Percentiles rank a stretch among this genome's conserved stretches.
Conservation (phyloP, 1,140 invertebrate genomes). For the Gryon sp. region DNA sequence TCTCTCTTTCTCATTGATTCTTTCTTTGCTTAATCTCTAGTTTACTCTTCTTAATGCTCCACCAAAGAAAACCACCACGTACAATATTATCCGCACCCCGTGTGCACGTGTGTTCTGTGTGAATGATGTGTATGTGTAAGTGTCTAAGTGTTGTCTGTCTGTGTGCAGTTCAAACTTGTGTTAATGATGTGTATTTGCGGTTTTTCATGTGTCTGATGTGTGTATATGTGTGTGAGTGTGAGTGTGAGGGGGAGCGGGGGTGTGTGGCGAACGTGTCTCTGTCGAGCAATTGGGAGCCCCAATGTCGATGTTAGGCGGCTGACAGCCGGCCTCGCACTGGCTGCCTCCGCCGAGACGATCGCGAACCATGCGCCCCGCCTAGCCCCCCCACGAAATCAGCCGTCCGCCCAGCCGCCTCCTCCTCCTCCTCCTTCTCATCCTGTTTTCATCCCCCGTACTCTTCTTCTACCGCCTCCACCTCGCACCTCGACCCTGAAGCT, state of each 20-base stretch:
- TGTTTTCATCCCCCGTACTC: no score
- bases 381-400: constrained; percentile 65
- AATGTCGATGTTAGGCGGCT: constrained; percentile 76
- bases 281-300: constrained; percentile 54
- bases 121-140: constrained; percentile 10
- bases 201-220: no score
- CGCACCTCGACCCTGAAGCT: constrained; percentile 57
- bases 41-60: not conserved
- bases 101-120: constrained; percentile 12
- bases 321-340: constrained; percentile 78
- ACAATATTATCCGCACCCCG: not conserved
- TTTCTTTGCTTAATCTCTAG: no score
- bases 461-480: constrained; percentile 50
- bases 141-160: no score
- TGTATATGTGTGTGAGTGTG: constrained; percentile 21
- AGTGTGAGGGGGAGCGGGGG: constrained; percentile 9
- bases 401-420: no score
- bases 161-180: constrained; percentile 4
- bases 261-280: constrained; percentile 25
- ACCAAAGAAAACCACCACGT: not conserved
- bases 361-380: constrained; percentile 69
- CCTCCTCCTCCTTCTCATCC: no score
- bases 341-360: constrained; percentile 59
- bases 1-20: no score
- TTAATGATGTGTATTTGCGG: constrained; percentile 9